phyloP scores from a whole-genome alignment of 2,888 invertebrate species.

The Xanthia togata region DNA sequence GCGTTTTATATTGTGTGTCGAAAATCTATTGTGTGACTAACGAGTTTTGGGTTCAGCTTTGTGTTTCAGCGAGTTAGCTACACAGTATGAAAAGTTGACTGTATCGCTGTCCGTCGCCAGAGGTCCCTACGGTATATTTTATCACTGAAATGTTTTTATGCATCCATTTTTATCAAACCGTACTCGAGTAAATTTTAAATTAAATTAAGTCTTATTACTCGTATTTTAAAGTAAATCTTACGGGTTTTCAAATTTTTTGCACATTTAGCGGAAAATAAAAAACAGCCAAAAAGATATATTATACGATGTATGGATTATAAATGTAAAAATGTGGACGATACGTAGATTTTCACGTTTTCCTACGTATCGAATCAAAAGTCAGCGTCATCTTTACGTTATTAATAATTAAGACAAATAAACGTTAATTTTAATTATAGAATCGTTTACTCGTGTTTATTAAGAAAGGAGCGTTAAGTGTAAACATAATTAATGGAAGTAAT shows the following conservation, averaged over 20 bases:
- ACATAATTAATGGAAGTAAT: slow-evolving; percentile 35
- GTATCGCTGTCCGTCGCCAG: not conserved
- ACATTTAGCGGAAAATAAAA: not conserved
- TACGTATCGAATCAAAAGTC: not conserved
- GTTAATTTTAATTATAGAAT: slow-evolving; percentile 18
- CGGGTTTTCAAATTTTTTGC: not conserved
- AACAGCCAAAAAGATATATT: no score
- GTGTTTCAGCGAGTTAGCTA: slow-evolving; percentile 20
- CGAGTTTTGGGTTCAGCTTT: slow-evolving; percentile 29
- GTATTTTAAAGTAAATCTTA: no score
- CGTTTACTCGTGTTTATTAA: not conserved
- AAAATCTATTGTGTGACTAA: slow-evolving; percentile 32
- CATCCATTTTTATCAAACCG: not conserved
- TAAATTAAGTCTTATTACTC: no score
- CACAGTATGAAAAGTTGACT: not conserved
- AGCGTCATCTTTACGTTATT: not conserved
- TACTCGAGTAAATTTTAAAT: not conserved
- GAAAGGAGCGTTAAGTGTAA: slow-evolving; percentile 14
- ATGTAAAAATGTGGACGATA: no score
- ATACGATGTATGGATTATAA: no score
- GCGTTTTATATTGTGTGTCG: not conserved
- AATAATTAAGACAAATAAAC: slow-evolving; percentile 2
- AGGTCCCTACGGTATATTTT: not conserved
- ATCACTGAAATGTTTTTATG: not conserved
- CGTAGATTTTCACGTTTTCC: no score